These are phyloP conservation scores for Syrmaticus mikado DNA, from an alignment of 2,113 vertebrate species.

Conservation along the genomic window DNA sequence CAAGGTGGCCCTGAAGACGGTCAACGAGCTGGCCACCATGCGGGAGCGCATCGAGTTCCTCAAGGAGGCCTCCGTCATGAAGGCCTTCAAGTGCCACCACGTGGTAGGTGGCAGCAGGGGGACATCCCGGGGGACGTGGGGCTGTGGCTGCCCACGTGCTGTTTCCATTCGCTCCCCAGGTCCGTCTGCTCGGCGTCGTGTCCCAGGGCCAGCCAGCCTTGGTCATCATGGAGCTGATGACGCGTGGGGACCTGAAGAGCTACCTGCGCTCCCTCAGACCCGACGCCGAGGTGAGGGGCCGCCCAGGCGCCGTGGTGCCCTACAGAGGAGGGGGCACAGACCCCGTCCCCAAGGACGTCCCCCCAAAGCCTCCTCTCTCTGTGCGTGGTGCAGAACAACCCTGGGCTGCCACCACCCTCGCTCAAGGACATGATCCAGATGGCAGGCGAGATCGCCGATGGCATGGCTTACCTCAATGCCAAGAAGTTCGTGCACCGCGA, in stretches of 20 bases:
- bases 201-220: constrained; percentile 84
- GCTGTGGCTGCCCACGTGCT: accelerated
- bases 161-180: constrained; percentile 50
- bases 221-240: constrained; percentile 89
- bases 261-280: constrained; percentile 80
- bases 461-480: constrained; percentile 85
- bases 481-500: constrained; percentile 87
- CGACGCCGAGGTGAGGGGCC: constrained; percentile 77
- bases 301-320: accelerated
- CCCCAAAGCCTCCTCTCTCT: background rate
- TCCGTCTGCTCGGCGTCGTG: constrained; percentile 82
- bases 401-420: constrained; percentile 55
- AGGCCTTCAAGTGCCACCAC: constrained; percentile 84
- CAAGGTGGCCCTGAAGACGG: constrained; percentile 83
- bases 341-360: accelerated
- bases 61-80: constrained; percentile 87
- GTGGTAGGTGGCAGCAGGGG: constrained; percentile 69
- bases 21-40: constrained; percentile 82
- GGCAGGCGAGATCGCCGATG: constrained; percentile 83
- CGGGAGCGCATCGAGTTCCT: constrained; percentile 83
- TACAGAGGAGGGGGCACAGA: accelerated
- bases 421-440: constrained; percentile 84
- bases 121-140: accelerated
- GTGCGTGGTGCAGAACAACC: constrained; percentile 73
- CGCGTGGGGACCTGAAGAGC: constrained; percentile 82